Evolutionary conservation across 2,797 vertebrate species (phyloP), one percentile per base, ranked within the genome.

Genomic region (Siniperca undulata): DNA sequence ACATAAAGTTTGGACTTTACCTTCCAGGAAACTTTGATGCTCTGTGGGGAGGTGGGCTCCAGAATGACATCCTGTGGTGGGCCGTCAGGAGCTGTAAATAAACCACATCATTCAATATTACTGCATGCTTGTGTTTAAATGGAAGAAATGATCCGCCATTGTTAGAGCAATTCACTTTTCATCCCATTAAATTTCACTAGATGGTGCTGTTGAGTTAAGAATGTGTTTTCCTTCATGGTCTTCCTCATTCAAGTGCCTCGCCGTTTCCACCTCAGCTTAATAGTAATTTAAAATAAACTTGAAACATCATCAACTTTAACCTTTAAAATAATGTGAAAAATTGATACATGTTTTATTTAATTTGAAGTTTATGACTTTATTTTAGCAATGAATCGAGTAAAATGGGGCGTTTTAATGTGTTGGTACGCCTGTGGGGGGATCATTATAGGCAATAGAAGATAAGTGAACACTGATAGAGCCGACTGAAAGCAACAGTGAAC

Each of bases 1-100:
- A 62, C 1, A 44, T 36, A 27, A 72, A 77, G 7, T 68, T 53
- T 69, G 53, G 16, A 77, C 46, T 24, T 90, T 96, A 99, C 99
- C 98, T 98, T 99, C 99, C 99, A 99, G 85, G 97, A 97, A 76
- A 99, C 97, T 92, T 97, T 97, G 96, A 99, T 98, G 95, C 97
- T 97, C 92, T 99, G 99, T n/a, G 99, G 99, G 12, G 99, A 99
- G 48, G 97, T 96, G 34, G 99, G 96, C 88, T 99, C 98, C 77
- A 99, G 96, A 44, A 95, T 95, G 52, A 99, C 99, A 74, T 99
- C 98, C 92, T 98, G 97, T 58, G 99, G 99, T 20, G 98, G 97
- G 3, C 99, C 99, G 8, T 99, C 99, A 52, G 99, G 99, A 89
- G 98, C 99, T 99, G 94, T 2, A 85, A 89, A 86, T 61, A 84